These are phyloP conservation scores for Pterois miles DNA, from an alignment of 2,797 vertebrate species.

Conservation along the genomic window DNA sequence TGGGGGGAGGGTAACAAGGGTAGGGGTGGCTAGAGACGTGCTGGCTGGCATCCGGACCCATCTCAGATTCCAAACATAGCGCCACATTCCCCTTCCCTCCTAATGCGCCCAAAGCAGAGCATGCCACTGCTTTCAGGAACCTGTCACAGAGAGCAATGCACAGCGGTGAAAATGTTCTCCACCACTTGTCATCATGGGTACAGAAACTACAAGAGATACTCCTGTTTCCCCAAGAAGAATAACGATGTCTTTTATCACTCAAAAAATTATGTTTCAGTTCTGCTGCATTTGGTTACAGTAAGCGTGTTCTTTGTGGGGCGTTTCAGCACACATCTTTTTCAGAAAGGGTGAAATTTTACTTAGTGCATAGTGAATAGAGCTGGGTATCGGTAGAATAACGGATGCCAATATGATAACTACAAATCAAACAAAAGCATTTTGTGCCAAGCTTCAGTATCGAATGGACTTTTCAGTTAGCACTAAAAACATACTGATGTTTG, in stretches of 20 bases:
- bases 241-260: background rate
- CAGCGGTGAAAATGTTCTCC: constrained; percentile 47
- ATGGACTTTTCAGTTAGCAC: background rate
- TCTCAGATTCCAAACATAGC: constrained; percentile 80
- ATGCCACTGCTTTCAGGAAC: constrained; percentile 57
- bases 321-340: background rate
- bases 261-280: background rate
- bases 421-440: background rate
- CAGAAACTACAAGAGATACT: background rate
- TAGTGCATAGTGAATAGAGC: background rate
- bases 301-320: background rate
- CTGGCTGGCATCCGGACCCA: constrained; percentile 68
- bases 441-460: background rate
- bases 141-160: constrained; percentile 36
- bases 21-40: constrained; percentile 66
- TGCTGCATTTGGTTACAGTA: background rate
- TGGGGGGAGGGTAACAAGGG: constrained; percentile 22
- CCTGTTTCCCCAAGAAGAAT: background rate
- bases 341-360: background rate
- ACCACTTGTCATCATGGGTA: constrained; percentile 7
- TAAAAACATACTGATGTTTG: background rate
- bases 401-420: background rate
- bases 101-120: constrained; percentile 62
- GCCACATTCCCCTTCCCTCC: constrained; percentile 68
- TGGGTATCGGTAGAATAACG: background rate